Evolutionary conservation across 2,797 vertebrate genomes (phyloP).

Genomic region (Leuciscus waleckii): DNA sequence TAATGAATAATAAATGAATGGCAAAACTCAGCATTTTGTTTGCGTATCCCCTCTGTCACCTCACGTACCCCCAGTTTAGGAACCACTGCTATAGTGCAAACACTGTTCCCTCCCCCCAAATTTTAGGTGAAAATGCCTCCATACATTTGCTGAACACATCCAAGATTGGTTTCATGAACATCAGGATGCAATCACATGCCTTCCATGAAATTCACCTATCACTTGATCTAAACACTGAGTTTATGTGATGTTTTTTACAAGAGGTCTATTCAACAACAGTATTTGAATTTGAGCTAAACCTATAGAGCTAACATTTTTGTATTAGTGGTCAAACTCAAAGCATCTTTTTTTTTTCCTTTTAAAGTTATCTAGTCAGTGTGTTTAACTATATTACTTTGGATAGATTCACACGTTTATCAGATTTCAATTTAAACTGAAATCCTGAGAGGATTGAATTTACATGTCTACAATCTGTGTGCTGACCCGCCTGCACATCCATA

Average conservation of each 20-base stretch:
- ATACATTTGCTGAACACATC: background rate
- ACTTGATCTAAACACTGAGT: background rate
- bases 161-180: background rate
- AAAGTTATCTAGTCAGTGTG: background rate
- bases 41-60: no score
- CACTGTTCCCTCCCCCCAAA: background rate
- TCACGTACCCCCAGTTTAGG: background rate
- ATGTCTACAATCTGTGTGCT: conserved; percentile 1
- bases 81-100: background rate
- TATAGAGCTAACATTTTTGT: background rate
- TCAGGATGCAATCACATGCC: background rate
- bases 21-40: background rate
- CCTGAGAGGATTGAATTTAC: background rate
- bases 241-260: background rate
- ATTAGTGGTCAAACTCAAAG: background rate
- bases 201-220: background rate
- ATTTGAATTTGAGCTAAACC: background rate
- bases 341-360: background rate
- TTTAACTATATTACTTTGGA: background rate
- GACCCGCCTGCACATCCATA: conserved; percentile 2
- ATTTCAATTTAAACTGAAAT: conserved; percentile 23
- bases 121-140: background rate
- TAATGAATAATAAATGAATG: no score
- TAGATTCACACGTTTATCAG: background rate
- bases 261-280: background rate